Evolutionary conservation across 2,888 invertebrate genomes (phyloP), one percentile per base, ranked within the genome.

Genomic region (Lepetodrilus schrolli): DNA sequence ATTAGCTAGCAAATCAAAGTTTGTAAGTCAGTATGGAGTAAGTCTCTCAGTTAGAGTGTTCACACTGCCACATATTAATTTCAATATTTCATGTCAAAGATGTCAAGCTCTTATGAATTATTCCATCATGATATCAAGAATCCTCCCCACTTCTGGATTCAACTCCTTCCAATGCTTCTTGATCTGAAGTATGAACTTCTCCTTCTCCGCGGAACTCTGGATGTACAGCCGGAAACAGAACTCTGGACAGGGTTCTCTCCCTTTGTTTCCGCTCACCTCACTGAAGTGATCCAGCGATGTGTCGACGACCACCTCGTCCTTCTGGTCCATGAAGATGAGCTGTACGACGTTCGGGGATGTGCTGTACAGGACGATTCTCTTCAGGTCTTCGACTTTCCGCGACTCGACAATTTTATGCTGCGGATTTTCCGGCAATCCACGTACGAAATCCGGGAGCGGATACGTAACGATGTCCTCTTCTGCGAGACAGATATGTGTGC

Each of bases 371-470:
- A 81, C 74, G 4, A 89, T 73, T 17, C 84, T 74, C 70, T 86
- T 86, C 47, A 90, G 78, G 72, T 83, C 83, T 72, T 87, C 87
- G 20, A 89, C 78, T 36, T 83, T 83, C 4, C 84, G 84, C 13
- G 85, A 82, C 43, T 88, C 86, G 1, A 82, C 69, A 4, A 89
- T 81, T 23, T 82, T 78, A 50, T 87, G 85, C 38, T 86, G 80
- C 0, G 88, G 86, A 10, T 84, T 83, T 38, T 84, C 85, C 4
- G 90, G 89, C 4, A 87, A 77, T 8, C 86, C 86, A n/a, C 86
- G 77, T 5, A 84, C 87, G 81, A 89, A 89, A 49, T 88, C 88
- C 4, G 90, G 89, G n/a, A 89, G 75, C 0, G 90, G 90, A 72
- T 89, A 89, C 74, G 86, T 88, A 37, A 88, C 88, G 34, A 86